Evolutionary conservation across 2,888 invertebrate genomes (phyloP), one percentile per base, ranked within the genome.

Genomic region (Charanyca ferruginea): DNA sequence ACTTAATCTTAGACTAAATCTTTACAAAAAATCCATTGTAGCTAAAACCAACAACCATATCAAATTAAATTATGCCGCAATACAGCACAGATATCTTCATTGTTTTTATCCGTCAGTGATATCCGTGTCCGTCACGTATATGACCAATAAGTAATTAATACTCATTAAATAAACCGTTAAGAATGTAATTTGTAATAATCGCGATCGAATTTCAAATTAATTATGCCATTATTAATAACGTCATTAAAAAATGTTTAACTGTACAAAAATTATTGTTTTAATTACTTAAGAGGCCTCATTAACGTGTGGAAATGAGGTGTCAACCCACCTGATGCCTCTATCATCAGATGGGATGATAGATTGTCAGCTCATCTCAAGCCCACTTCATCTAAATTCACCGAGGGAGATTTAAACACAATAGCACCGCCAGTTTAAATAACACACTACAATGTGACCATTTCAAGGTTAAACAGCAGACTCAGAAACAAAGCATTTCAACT

Each of bases 31-130:
- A 7, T 7, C 0, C 11, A 11, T 7, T 13, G 9, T n/a, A 28
- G 35, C 11, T 35, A 23, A 42, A 65, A 72, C 3, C 23, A 32
- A 66, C 38, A 41, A 20, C n/a, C 45, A 23, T 72, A 20, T 44
- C n/a, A 18, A 57, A 47, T 55, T 13, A 16, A 35, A 45, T 28
- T 32, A 58, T 18, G 9, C 45, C 9, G 13, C 28, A 51, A 38
- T 28, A 51, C 22, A 60, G 5, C 28, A 35, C 1, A 35, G 9
- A 57, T 35, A 61, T 53, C 13, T 57, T 25, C 28, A 54, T 38
- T 38, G 9, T 13, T 53, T 54, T 35, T 52, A 52, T 60, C 22
- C 22, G 53, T 52, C 11, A 38, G n/a, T 38, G 6, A 52, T 61
- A 51, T 54, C 41, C 49, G 23, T 32, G 6, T 48, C 42, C 20